Percentiles rank a stretch among this genome's conserved stretches.
Conservation (phyloP, 2,888 invertebrate genomes). For the Ectobius pallidus region DNA sequence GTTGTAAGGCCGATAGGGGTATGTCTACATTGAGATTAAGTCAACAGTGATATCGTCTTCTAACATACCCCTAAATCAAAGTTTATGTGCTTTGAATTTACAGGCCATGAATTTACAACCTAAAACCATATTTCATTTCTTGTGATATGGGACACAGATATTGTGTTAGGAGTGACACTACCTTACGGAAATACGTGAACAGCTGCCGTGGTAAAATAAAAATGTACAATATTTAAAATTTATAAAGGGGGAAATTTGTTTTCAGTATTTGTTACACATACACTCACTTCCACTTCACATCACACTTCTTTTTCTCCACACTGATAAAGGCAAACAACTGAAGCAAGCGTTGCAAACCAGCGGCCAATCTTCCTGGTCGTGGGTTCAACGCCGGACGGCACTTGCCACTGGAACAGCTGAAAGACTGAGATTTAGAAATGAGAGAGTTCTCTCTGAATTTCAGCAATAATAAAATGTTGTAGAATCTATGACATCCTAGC, state of each 20-base stretch:
- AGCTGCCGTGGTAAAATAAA: not conserved
- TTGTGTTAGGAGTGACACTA: not conserved
- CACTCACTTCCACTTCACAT: not conserved
- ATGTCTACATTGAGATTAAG: not conserved
- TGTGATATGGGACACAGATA: not conserved
- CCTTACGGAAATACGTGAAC: not conserved
- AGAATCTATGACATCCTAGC: no score
- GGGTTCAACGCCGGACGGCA: constrained; percentile 27
- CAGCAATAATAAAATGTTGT: no score
- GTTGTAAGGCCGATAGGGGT: constrained; percentile 20
- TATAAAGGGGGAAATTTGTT: not conserved
- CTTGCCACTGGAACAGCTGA: constrained; percentile 9
- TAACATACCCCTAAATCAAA: not conserved
- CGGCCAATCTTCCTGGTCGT: constrained; percentile 22
- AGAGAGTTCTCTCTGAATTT: no score
- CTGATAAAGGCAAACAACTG: constrained; percentile 15
- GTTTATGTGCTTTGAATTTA: not conserved
- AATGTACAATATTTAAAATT: not conserved
- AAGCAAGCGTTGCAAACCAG: constrained; percentile 20
- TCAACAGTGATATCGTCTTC: no score
- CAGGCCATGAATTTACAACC: not conserved
- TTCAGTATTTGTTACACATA: not conserved
- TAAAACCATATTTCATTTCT: not conserved
- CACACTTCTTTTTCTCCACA: not conserved
- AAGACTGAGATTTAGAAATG: constrained; percentile 8